Conservation (phyloP, 2,888 invertebrate species). For the Lasiommata megera region DNA sequence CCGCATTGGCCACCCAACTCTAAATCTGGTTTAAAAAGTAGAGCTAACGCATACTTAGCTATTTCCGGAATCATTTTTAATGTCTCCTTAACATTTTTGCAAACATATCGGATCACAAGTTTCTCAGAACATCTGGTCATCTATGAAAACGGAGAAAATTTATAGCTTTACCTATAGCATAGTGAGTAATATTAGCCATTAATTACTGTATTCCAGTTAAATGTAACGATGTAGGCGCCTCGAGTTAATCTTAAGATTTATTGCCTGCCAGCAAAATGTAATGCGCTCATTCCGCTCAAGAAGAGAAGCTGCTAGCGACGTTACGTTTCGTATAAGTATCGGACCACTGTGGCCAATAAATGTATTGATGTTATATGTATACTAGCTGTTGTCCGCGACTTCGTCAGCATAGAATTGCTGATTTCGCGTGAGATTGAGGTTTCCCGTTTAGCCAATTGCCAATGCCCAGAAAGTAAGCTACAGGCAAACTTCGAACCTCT, state of each 20-base stretch:
- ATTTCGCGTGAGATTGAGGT: no score
- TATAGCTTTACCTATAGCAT: conserved; percentile 27
- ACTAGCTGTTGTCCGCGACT: no score
- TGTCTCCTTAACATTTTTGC: background rate
- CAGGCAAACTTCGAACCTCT: no score
- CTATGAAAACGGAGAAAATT: conserved; percentile 29
- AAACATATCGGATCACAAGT: conserved; percentile 6
- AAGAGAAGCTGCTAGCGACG: background rate
- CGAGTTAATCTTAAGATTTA: conserved; percentile 33
- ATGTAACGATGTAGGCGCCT: conserved; percentile 36
- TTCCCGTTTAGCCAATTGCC: no score
- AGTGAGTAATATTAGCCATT: conserved; percentile 35
- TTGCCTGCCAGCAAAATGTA: conserved; percentile 23
- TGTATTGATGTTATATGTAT: no score
- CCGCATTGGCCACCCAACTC: background rate
- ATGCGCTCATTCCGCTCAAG: background rate
- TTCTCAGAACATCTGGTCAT: conserved; percentile 12
- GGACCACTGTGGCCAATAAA: background rate
- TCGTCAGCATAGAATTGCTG: background rate
- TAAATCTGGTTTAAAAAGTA: background rate
- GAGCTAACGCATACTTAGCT: background rate
- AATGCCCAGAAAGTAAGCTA: no score
- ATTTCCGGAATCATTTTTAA: conserved; percentile 6
- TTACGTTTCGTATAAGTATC: background rate
- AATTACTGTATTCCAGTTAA: conserved; percentile 36